Conservation (phyloP, 1,140 invertebrate species). For the Drosophila repletoides region DNA sequence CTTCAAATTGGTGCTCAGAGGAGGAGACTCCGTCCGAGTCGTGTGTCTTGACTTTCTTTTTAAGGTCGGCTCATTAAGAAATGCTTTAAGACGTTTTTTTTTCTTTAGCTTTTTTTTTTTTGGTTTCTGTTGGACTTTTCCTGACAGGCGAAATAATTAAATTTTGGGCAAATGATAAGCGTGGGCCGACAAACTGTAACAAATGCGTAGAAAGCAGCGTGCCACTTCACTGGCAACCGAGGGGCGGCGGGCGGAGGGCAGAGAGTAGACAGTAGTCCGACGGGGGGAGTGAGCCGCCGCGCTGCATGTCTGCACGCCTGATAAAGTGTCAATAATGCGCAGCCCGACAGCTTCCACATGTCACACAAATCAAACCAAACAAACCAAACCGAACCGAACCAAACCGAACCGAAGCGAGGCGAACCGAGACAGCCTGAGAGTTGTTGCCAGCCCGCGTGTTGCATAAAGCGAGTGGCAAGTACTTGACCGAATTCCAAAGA, state of each 20-base stretch:
- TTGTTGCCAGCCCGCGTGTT: constrained; percentile 28
- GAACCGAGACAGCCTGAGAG: neutral
- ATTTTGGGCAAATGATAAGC: constrained; percentile 67
- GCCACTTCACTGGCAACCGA: constrained; percentile 1
- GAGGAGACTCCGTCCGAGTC: constrained; percentile 15
- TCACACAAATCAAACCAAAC: constrained; percentile 75
- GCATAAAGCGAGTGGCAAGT: constrained; percentile 51
- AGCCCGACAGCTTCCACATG: constrained; percentile 67
- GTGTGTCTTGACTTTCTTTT: constrained; percentile 64
- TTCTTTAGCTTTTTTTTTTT: constrained; percentile 18
- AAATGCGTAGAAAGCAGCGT: constrained; percentile 70
- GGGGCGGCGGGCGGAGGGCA: neutral
- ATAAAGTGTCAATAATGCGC: constrained; percentile 70
- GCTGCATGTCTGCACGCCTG: constrained; percentile 33
- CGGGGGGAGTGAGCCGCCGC: neutral
- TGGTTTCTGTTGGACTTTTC: too few relatives aligned
- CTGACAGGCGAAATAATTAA: constrained; percentile 78
- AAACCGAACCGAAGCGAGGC: neutral
- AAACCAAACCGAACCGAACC: constrained; percentile 34
- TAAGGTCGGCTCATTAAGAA: constrained; percentile 70
- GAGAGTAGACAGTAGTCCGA: neutral
- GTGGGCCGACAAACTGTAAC: constrained; percentile 60
- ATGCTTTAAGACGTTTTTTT: constrained; percentile 55
- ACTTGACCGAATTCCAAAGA: constrained; percentile 73
- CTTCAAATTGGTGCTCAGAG: constrained; percentile 43